Percentiles rank a stretch among this genome's conserved stretches.
Evolutionary conservation across 2,888 invertebrate species (phyloP).

Genomic region (Drosophila colorata): DNA sequence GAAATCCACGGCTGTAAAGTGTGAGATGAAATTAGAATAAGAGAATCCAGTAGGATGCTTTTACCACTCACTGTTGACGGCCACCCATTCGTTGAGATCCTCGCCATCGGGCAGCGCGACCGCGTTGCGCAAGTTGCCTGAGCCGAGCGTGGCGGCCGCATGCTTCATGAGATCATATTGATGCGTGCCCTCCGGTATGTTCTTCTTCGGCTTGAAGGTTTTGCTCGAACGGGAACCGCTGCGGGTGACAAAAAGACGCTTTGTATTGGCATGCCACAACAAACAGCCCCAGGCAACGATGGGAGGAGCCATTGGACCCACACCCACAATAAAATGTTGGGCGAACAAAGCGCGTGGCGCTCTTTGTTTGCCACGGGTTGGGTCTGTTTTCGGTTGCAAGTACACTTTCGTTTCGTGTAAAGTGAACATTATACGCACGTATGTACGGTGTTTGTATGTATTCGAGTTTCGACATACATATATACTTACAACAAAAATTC

Average conservation of each 20-base stretch:
- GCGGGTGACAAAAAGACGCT: constrained; percentile 18
- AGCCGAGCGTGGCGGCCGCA: constrained; percentile 99
- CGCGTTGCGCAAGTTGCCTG: constrained; percentile 97
- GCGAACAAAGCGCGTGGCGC: constrained; percentile 48
- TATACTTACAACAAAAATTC: constrained; percentile 85
- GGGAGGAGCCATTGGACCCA: constrained; percentile 22
- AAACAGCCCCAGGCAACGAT: constrained; percentile 25
- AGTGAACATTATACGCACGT: constrained; percentile 20
- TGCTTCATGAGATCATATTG: constrained; percentile 99
- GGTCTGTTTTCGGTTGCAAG: constrained; percentile 30
- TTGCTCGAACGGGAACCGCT: constrained; percentile 92
- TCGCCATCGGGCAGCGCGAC: constrained; percentile 99
- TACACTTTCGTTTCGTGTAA: constrained; percentile 17
- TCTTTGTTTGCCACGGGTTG: constrained; percentile 46
- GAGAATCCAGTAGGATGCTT: background rate
- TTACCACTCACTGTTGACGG: constrained; percentile 96
- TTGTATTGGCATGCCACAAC: constrained; percentile 39
- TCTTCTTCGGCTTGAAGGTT: constrained; percentile 99
- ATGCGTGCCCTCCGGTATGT: constrained; percentile 99
- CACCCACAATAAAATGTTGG: constrained; percentile 33
- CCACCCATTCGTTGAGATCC: constrained; percentile 99
- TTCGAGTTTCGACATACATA: constrained; percentile 17
- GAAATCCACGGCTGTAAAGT: constrained; percentile 96
- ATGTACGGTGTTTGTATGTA: constrained; percentile 10
- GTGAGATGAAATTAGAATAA: background rate